Conservation (phyloP, 2,797 vertebrate genomes). For the Chiroxiphia lanceolata region DNA sequence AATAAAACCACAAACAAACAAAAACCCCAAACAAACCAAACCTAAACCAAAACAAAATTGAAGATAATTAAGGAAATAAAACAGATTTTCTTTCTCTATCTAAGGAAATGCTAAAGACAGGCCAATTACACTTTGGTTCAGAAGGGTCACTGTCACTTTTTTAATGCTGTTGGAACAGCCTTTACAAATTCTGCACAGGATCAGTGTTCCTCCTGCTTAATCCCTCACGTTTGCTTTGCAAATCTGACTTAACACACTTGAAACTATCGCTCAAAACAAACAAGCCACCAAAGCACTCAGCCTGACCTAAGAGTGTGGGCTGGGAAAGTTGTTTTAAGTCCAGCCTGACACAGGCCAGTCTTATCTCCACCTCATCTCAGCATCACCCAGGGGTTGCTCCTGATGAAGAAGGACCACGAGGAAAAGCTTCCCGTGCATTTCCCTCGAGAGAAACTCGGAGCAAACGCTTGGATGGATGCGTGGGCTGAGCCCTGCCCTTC, state of each 20-base stretch:
- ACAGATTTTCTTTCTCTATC: neutral
- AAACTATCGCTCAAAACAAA: neutral
- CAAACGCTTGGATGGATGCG: fast-evolving
- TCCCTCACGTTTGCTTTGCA: neutral
- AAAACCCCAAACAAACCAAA: neutral
- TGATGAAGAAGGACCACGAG: neutral
- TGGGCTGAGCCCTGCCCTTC: neutral
- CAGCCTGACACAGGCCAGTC: neutral
- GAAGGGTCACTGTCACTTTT: neutral
- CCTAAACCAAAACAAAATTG: neutral
- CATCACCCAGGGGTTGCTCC: neutral
- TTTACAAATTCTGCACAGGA: neutral
- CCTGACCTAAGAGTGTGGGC: neutral
- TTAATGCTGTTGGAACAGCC: neutral
- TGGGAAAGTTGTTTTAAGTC: neutral
- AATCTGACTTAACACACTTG: neutral
- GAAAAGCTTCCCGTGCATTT: neutral
- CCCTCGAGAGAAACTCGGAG: fast-evolving
- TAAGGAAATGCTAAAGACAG: neutral
- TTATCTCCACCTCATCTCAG: neutral
- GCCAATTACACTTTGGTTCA: neutral
- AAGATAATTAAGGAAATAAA: neutral
- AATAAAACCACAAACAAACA: neutral
- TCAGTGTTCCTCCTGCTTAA: neutral
- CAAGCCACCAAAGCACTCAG: neutral